A percentile compares a stretch with the other conserved stretches of the same genome.
Conservation (phyloP, 2,113 vertebrate genomes). For the Gracilinanus agilis region DNA sequence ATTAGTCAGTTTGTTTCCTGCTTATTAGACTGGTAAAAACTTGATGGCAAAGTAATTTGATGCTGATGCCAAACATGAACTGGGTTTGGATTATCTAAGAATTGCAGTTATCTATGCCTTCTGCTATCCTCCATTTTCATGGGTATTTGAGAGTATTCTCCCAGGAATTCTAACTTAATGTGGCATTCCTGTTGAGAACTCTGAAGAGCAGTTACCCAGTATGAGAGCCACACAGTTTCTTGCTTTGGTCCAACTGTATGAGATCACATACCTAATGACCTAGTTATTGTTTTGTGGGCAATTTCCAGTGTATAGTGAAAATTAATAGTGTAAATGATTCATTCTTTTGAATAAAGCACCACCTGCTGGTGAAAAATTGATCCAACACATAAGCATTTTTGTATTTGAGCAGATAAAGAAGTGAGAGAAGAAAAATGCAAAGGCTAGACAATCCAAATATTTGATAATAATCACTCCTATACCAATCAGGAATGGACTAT, state of each 20-base stretch:
- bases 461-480: background rate
- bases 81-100: conserved; percentile 41
- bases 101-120: conserved; percentile 30
- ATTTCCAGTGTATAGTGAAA: conserved; percentile 33
- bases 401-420: background rate
- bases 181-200: background rate
- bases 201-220: background rate
- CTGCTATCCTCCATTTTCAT: background rate
- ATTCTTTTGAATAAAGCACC: conserved; percentile 65
- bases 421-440: background rate
- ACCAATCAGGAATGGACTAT: background rate
- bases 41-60: conserved; percentile 37
- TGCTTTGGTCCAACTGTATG: conserved; percentile 21
- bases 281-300: conserved; percentile 22
- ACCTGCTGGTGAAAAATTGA: conserved; percentile 70
- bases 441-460: background rate
- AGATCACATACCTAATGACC: conserved; percentile 18
- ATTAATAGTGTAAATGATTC: background rate
- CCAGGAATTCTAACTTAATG: background rate
- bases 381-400: conserved; percentile 39
- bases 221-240: background rate
- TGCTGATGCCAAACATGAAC: conserved; percentile 22
- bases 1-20: conserved; percentile 49
- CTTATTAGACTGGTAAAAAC: conserved; percentile 42
- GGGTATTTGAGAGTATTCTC: background rate